Base-by-base conservation (phyloP, 2,113 vertebrate genomes). In the Henicopernis longicauda region DNA sequence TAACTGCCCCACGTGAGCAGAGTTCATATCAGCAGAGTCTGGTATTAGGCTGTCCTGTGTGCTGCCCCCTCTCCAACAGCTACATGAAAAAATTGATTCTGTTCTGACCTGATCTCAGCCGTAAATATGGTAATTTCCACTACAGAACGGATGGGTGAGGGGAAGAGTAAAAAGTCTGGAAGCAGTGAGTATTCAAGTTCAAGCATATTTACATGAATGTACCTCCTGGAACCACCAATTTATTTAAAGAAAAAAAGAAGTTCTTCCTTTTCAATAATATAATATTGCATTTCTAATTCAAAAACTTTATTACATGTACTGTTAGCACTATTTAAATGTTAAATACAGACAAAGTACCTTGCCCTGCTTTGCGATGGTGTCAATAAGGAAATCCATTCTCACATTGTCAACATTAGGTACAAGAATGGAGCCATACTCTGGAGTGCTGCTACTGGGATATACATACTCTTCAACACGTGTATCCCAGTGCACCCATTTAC, bases 401-500 rank as follows among this genome's bases (percentile, higher is more conserved):
- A 99, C 98, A 3, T 99, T 99, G 97, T 99, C 99, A 38, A 99
- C 99, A 91, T 99, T 99, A 72, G 99, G 99, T 34, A 99, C 99
- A 94, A 99, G 96, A 93, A 99, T 99, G 66, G 99, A 99, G 91
- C 97, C 86, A 57, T 99, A 99, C 23, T 99, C 98, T 52, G 99
- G 99, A 31, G 97, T 99, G 63, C 90, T 70, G 44, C 98, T 97
- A 7, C 97, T 90, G 2, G 99, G 99, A 91, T 99, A 99, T 25
- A 98, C n/a, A 13, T 99, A 99, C 34, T 99, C 98, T 84, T 99
- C 98, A n/a, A 99, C 98, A 3, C 89, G 73, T 3, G 97, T 98
- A 86, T 94, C 98, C 99, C 99, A 99, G 89, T 99, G 99, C 86
- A 97, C 95, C 99, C 99, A 99, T 27, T 98, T 97, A 78, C 99